phyloP scores from a whole-genome alignment of 1,140 invertebrate genomes.

The Pseudobourletiella spinata region DNA sequence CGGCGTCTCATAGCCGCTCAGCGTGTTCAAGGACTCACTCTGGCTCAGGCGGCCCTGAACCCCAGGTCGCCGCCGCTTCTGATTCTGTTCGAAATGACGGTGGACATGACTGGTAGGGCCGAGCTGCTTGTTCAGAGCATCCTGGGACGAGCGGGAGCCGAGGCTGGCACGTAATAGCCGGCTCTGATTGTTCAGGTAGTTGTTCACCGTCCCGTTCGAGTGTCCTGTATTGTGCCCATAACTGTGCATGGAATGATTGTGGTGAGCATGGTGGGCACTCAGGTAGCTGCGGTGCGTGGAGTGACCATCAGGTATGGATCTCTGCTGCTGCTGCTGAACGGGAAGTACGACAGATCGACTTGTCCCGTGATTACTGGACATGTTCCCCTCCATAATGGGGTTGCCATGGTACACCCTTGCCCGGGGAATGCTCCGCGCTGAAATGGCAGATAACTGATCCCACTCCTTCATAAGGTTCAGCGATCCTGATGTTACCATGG shows the following conservation, averaged over 20 bases:
- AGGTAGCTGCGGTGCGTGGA: slow-evolving; percentile 31
- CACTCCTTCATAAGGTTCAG: slow-evolving; percentile 55
- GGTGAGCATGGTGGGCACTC: slow-evolving; percentile 30
- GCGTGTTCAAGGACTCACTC: slow-evolving; percentile 47
- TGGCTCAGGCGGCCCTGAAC: slow-evolving; percentile 20
- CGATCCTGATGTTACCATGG: slow-evolving; percentile 64
- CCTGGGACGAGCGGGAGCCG: slow-evolving; percentile 34
- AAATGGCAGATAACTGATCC: slow-evolving; percentile 88
- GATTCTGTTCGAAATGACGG: slow-evolving; percentile 29
- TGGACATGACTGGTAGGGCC: slow-evolving; percentile 16
- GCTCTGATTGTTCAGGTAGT: slow-evolving; percentile 28
- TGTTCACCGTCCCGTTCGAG: slow-evolving; percentile 16
- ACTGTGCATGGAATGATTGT: slow-evolving; percentile 30
- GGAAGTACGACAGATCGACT: slow-evolving; percentile 34
- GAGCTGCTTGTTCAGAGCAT: slow-evolving; percentile 35
- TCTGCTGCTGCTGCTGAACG: slow-evolving; percentile 48
- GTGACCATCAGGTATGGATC: slow-evolving; percentile 30
- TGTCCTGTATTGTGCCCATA: slow-evolving; percentile 14
- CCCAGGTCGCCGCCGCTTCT: slow-evolving; percentile 23
- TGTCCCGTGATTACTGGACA: slow-evolving; percentile 43
- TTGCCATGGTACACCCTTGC: slow-evolving; percentile 56
- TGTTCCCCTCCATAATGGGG: slow-evolving; percentile 25
- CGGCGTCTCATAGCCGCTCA: slow-evolving; percentile 69
- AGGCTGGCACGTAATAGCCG: slow-evolving; percentile 32
- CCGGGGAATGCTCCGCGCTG: slow-evolving; percentile 75